phyloP scores from a whole-genome alignment of 2,888 invertebrate species.

The Nezara viridula region DNA sequence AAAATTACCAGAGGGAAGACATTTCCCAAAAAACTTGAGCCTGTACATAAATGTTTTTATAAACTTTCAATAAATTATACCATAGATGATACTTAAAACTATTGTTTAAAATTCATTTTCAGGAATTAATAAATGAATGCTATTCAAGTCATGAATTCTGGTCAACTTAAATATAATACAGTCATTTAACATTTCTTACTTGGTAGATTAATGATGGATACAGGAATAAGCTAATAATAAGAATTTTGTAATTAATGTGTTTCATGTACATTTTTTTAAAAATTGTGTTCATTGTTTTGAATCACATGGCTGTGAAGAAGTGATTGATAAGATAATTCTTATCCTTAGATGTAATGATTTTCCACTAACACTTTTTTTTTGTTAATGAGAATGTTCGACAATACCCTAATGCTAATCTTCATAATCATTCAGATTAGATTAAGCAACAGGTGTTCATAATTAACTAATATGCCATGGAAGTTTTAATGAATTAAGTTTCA shows the following conservation, averaged over 20 bases:
- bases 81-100: not conserved
- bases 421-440: not conserved
- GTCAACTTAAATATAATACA: not conserved
- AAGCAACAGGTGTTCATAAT: not conserved
- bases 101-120: not conserved
- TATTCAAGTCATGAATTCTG: constrained; percentile 23
- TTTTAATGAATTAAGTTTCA: not conserved
- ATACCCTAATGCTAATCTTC: not conserved
- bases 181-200: not conserved
- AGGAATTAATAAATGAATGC: constrained; percentile 20
- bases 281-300: not conserved
- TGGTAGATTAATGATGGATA: not conserved
- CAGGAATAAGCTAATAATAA: not conserved
- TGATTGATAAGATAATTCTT: constrained; percentile 9
- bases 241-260: constrained; percentile 8
- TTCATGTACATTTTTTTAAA: constrained; percentile 8
- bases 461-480: not conserved
- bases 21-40: too few species aligned
- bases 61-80: not conserved
- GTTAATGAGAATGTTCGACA: not conserved
- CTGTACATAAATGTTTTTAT: too few species aligned
- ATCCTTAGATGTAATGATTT: not conserved
- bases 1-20: too few species aligned
- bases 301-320: constrained; percentile 9
- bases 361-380: not conserved